A percentile compares a stretch with the other conserved stretches of the same genome.
phyloP scores from a whole-genome alignment of 2,888 invertebrate genomes.

The Nebria salina region DNA sequence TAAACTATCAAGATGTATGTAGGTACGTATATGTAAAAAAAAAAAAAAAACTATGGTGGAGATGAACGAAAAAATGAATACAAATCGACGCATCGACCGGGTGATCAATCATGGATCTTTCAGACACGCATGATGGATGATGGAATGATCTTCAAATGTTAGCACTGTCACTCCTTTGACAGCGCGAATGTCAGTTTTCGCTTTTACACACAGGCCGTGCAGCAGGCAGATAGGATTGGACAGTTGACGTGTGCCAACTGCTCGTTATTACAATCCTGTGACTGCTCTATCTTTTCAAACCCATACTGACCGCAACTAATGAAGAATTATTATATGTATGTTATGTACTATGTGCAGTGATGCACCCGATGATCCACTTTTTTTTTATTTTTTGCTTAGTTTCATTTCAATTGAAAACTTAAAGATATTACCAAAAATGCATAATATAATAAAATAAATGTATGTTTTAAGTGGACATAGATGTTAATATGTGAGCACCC shows the following conservation, averaged over 20 bases:
- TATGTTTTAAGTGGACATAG: background rate
- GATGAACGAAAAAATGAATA: constrained; percentile 43
- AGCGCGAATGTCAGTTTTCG: constrained; percentile 41
- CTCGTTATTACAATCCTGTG: constrained; percentile 5
- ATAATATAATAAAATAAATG: no score
- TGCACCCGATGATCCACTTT: no score
- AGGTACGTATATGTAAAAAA: no score
- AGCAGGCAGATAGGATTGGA: constrained; percentile 20
- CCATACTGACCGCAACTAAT: constrained; percentile 19
- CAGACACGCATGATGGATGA: constrained; percentile 38
- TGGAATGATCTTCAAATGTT: constrained; percentile 44
- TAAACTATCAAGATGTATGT: no score
- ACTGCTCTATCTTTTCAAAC: constrained; percentile 25
- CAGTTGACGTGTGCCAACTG: constrained; percentile 17
- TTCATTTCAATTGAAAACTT: no score
- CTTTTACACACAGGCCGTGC: constrained; percentile 20
- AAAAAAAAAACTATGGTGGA: background rate
- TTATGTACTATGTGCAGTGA: no score
- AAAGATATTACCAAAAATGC: no score
- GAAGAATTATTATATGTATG: constrained; percentile 32
- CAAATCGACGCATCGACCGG: constrained; percentile 16
- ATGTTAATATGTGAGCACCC: background rate
- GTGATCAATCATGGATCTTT: constrained; percentile 44
- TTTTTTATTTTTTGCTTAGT: background rate
- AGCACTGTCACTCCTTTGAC: constrained; percentile 36